These are phyloP conservation scores for Neodiprion lecontei DNA, from an alignment of 1,140 invertebrate species.

Conservation along the genomic window DNA sequence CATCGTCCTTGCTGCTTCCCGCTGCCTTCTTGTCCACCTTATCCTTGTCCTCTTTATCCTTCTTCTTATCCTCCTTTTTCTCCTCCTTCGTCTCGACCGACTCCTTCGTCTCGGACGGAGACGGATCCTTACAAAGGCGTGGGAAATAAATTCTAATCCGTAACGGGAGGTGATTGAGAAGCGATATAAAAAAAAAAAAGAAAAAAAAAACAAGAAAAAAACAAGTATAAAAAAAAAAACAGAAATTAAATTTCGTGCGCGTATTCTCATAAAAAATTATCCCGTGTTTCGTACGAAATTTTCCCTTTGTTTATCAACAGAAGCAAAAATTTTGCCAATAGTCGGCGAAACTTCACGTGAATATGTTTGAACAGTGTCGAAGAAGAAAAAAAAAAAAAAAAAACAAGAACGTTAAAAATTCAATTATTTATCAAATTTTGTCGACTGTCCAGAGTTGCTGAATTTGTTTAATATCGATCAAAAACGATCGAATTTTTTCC, in stretches of 20 bases:
- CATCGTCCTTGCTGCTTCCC: conserved; percentile 56
- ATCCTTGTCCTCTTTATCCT: conserved; percentile 68
- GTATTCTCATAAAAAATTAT: background rate
- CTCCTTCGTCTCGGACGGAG: conserved; percentile 30
- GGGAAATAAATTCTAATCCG: conserved; percentile 7
- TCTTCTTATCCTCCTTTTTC: conserved; percentile 54
- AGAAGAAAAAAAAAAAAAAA: too few relatives aligned
- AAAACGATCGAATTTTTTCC: too few relatives aligned
- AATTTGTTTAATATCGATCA: too few relatives aligned
- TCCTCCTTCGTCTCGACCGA: conserved; percentile 21
- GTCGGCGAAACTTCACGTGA: too few relatives aligned
- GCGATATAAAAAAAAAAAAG: background rate
- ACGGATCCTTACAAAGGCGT: conserved; percentile 37
- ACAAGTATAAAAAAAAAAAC: too few relatives aligned
- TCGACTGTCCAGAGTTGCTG: too few relatives aligned
- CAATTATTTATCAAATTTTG: too few relatives aligned
- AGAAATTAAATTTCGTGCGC: too few relatives aligned
- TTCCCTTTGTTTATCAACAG: background rate
- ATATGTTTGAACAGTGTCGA: too few relatives aligned
- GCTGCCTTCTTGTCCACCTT: conserved; percentile 58
- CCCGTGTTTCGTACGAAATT: background rate
- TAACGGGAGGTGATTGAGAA: background rate
- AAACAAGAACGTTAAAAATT: too few relatives aligned
- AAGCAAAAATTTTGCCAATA: background rate
- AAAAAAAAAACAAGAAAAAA: too few relatives aligned